phyloP scores from a whole-genome alignment of 2,888 invertebrate genomes.

The Brachyptera risi region DNA sequence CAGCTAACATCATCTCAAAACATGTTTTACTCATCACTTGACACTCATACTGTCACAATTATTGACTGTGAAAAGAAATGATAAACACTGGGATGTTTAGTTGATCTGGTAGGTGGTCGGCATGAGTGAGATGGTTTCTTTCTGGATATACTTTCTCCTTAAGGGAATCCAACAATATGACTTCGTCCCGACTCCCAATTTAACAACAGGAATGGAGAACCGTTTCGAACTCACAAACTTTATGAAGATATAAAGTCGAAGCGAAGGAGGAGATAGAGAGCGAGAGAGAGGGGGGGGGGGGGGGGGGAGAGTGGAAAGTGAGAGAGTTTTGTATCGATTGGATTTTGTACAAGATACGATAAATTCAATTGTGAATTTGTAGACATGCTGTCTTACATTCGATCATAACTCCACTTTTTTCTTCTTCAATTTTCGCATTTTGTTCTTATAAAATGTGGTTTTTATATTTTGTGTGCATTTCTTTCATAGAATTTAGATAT shows the following conservation, averaged over 20 bases:
- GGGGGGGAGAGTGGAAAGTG: not conserved
- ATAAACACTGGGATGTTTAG: no score
- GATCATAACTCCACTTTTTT: not conserved
- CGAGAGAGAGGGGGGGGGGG: not conserved
- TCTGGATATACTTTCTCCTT: not conserved
- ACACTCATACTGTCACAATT: no score
- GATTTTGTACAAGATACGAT: not conserved
- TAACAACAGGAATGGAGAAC: slow-evolving; percentile 14
- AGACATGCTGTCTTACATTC: not conserved
- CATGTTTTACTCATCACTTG: not conserved
- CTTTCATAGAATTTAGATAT: no score
- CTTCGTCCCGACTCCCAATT: slow-evolving; percentile 8
- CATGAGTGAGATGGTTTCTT: not conserved
- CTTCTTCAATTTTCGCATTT: no score
- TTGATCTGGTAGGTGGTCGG: no score
- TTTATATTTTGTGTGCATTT: no score
- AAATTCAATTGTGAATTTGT: not conserved
- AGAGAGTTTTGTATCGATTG: not conserved
- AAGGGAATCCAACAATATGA: slow-evolving; percentile 3
- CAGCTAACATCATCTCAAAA: not conserved
- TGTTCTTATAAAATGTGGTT: no score
- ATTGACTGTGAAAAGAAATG: no score
- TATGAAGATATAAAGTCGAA: slow-evolving; percentile 21
- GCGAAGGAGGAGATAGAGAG: slow-evolving; percentile 11
- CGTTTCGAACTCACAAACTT: slow-evolving; percentile 10